Conservation (phyloP, 2,888 invertebrate species). For the Panzeria rudis region DNA sequence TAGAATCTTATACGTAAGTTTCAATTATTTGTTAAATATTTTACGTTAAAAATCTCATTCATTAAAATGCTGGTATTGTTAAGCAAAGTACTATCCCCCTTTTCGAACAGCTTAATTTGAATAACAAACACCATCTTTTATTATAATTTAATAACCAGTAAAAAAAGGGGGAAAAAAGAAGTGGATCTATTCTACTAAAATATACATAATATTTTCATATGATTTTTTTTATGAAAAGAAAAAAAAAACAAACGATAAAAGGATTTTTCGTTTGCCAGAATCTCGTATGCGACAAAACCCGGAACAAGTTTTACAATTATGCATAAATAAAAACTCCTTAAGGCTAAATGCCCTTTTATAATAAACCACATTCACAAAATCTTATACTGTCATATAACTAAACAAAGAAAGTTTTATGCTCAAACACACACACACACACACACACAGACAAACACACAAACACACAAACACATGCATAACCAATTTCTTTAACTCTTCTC, state of each 20-base stretch:
- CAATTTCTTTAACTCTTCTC: slow-evolving; percentile 37
- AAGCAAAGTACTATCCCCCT: not conserved
- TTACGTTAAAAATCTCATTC: slow-evolving; percentile 46
- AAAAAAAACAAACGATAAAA: too few species aligned
- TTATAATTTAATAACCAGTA: slow-evolving; percentile 50
- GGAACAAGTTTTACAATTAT: slow-evolving; percentile 67
- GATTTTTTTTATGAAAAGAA: slow-evolving; percentile 34
- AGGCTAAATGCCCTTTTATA: slow-evolving; percentile 68
- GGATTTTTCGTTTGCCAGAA: not conserved
- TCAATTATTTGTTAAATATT: slow-evolving; percentile 59
- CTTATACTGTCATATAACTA: not conserved
- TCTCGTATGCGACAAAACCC: slow-evolving; percentile 41
- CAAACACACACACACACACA: not conserved
- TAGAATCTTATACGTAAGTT: slow-evolving; percentile 44
- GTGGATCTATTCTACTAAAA: slow-evolving; percentile 5
- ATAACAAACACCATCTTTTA: slow-evolving; percentile 47
- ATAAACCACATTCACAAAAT: slow-evolving; percentile 35
- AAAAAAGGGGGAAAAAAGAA: slow-evolving; percentile 6
- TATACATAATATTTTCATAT: slow-evolving; percentile 70
- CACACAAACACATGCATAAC: not conserved
- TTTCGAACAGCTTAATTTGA: slow-evolving; percentile 32
- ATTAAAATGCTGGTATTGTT: slow-evolving; percentile 52
- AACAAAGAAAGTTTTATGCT: slow-evolving; percentile 4
- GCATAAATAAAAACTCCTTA: slow-evolving; percentile 67
- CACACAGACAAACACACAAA: not conserved